phyloP scores from a whole-genome alignment of 1,140 invertebrate species.

The Solen grandis region DNA sequence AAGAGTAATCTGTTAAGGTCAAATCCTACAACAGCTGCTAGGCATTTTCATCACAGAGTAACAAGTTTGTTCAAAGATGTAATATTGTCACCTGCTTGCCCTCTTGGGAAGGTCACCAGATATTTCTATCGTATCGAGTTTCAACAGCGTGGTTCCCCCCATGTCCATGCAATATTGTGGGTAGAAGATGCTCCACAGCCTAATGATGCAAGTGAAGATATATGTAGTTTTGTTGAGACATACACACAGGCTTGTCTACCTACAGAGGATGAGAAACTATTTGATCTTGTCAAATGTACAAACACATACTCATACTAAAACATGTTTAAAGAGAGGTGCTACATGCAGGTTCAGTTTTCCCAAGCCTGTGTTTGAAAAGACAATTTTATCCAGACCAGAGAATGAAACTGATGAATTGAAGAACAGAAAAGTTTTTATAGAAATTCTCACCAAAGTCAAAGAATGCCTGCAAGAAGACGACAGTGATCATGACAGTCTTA shows the following conservation, averaged over 20 bases:
- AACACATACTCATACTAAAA: too few relatives aligned
- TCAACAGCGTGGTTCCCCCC: neutral
- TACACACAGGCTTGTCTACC: neutral
- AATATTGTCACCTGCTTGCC: neutral
- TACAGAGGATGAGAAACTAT: neutral
- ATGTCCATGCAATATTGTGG: neutral
- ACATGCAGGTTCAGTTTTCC: slow-evolving; percentile 34
- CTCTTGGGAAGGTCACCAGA: neutral
- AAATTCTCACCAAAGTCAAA: slow-evolving; percentile 28
- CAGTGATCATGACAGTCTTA: slow-evolving; percentile 23
- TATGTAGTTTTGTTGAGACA: neutral
- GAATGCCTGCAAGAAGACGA: slow-evolving; percentile 38
- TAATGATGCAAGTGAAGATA: too few relatives aligned
- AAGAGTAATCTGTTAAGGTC: slow-evolving; percentile 41
- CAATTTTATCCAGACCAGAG: slow-evolving; percentile 12
- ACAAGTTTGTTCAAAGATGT: slow-evolving; percentile 55
- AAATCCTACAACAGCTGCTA: slow-evolving; percentile 54
- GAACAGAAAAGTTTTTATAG: slow-evolving; percentile 6
- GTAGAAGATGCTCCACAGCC: neutral
- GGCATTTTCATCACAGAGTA: slow-evolving; percentile 54
- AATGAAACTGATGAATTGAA: neutral
- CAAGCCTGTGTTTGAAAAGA: slow-evolving; percentile 20
- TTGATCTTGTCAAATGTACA: slow-evolving; percentile 40
- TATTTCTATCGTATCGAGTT: neutral
- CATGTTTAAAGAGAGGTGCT: slow-evolving; percentile 39